Conservation (phyloP, 2,888 invertebrate species). For the Ctenicera cuprea region DNA sequence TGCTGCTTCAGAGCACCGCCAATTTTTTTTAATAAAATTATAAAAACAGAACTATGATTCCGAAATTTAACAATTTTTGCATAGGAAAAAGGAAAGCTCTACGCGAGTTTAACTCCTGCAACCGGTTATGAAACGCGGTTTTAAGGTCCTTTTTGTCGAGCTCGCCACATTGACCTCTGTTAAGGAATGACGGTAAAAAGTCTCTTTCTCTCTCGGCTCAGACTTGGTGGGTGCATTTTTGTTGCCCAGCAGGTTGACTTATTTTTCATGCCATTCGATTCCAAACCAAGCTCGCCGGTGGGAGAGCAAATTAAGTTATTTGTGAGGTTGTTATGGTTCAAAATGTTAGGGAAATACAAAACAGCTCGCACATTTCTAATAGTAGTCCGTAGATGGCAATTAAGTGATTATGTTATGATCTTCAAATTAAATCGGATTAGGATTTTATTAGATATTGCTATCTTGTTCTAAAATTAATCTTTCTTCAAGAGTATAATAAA, state of each 20-base stretch:
- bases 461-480: too few species aligned
- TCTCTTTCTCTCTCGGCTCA: conserved; percentile 31
- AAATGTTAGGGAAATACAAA: conserved; percentile 17
- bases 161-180: conserved; percentile 51
- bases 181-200: conserved; percentile 51
- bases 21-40: neutral
- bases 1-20: conserved; percentile 16
- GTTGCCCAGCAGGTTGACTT: conserved; percentile 49
- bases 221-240: conserved; percentile 52
- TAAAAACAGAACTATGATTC: neutral
- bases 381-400: neutral
- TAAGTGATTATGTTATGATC: neutral
- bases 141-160: conserved; percentile 48
- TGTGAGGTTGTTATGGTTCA: conserved; percentile 29
- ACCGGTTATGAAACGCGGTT: conserved; percentile 51
- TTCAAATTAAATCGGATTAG: too few species aligned
- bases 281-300: conserved; percentile 5
- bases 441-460: too few species aligned
- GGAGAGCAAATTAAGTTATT: conserved; percentile 40
- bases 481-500: too few species aligned
- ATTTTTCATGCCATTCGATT: conserved; percentile 36
- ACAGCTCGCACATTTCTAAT: neutral
- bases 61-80: conserved; percentile 2
- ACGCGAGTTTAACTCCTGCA: conserved; percentile 31
- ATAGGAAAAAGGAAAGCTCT: conserved; percentile 1